Conservation (phyloP, 1,140 invertebrate species). For the Dendrolimus kikuchii region DNA sequence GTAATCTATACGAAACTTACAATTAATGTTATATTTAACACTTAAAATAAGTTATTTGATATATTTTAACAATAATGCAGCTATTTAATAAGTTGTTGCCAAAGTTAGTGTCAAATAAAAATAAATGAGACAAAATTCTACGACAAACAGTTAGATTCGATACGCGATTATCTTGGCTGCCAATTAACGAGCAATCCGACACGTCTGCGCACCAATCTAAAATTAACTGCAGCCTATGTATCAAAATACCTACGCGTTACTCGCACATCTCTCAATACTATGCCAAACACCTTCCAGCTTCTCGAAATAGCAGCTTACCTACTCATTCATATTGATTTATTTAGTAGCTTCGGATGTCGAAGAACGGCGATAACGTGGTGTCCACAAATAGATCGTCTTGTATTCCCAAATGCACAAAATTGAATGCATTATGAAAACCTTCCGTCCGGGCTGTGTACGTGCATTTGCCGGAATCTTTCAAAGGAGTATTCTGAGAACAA, state of each 20-base stretch:
- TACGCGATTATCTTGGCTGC: conserved; percentile 62
- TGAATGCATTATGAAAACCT: conserved; percentile 9
- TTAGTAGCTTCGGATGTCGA: conserved; percentile 21
- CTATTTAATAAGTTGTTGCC: not conserved
- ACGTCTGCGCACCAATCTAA: conserved; percentile 69
- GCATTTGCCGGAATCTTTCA: conserved; percentile 13
- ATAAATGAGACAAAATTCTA: not conserved
- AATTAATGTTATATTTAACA: conserved; percentile 62
- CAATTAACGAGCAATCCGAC: conserved; percentile 69
- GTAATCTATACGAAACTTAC: conserved; percentile 56
- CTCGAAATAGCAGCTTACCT: conserved; percentile 52
- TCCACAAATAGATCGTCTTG: conserved; percentile 14
- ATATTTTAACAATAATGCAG: not conserved
- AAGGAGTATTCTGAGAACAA: conserved; percentile 47
- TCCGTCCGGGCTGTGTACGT: conserved; percentile 8
- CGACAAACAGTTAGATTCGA: conserved; percentile 23
- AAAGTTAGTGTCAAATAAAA: not conserved
- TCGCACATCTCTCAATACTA: conserved; percentile 69
- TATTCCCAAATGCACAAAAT: conserved; percentile 9
- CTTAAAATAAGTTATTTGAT: conserved; percentile 22
- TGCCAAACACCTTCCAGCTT: conserved; percentile 70
- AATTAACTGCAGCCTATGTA: conserved; percentile 71
- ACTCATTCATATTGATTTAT: conserved; percentile 58
- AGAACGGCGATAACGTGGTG: conserved; percentile 11
- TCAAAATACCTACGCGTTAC: conserved; percentile 70